Percentiles rank a stretch among this genome's conserved stretches.
Conservation (phyloP, 2,113 vertebrate species). For the Pterocles burchelli region DNA sequence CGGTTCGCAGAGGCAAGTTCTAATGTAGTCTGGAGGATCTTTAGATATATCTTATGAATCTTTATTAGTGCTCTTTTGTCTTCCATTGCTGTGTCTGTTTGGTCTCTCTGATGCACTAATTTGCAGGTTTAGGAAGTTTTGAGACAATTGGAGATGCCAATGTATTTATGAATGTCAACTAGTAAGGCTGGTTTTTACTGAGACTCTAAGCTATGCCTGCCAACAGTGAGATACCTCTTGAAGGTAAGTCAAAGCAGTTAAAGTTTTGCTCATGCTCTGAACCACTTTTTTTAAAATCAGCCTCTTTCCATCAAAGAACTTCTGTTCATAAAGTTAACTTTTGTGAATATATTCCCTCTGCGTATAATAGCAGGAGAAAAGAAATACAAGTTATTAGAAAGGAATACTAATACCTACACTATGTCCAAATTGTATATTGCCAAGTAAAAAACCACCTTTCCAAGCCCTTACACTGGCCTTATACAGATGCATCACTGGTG, state of each 20-base stretch:
- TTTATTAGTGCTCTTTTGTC: background rate
- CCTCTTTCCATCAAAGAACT: background rate
- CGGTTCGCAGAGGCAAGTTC: background rate
- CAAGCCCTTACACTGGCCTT: background rate
- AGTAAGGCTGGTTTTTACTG: background rate
- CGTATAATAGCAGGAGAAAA: background rate
- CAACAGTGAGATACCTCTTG: background rate
- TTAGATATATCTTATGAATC: background rate
- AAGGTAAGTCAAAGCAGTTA: background rate
- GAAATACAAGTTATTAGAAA: background rate
- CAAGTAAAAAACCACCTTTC: background rate
- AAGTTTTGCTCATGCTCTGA: background rate
- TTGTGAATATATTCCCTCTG: background rate
- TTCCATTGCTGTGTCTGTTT: background rate
- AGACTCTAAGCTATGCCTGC: background rate
- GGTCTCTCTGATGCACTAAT: background rate
- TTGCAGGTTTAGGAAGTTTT: background rate
- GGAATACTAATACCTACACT: background rate
- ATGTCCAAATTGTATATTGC: background rate
- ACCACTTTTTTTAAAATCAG: background rate
- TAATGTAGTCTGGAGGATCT: background rate
- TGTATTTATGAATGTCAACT: background rate
- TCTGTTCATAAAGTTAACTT: background rate
- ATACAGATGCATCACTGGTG: background rate
- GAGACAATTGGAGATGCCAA: background rate